Evolutionary conservation across 2,888 invertebrate genomes (phyloP).

Genomic region (Andrena dorsata): DNA sequence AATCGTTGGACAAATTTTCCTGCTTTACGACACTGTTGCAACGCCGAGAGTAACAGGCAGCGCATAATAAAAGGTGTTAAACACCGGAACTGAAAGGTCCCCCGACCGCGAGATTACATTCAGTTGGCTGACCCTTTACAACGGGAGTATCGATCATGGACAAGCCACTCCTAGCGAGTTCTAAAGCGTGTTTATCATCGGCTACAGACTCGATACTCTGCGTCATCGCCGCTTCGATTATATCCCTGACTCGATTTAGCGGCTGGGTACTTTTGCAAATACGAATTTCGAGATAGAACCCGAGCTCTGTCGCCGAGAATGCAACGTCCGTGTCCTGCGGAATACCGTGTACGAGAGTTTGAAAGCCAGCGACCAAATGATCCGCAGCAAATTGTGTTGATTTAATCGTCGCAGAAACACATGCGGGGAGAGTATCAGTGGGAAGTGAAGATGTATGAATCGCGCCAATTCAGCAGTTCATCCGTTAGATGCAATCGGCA

Average conservation of each 20-base stretch:
- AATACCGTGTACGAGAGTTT: neutral
- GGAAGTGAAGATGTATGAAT: slow-evolving; percentile 19
- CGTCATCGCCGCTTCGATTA: slow-evolving; percentile 28
- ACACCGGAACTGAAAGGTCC: slow-evolving; percentile 46
- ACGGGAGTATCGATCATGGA: slow-evolving; percentile 37
- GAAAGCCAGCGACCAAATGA: slow-evolving; percentile 4
- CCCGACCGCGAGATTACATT: slow-evolving; percentile 43
- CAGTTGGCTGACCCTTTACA: slow-evolving; percentile 49
- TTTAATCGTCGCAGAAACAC: slow-evolving; percentile 4
- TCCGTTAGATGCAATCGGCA: slow-evolving; percentile 41
- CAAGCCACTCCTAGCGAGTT: slow-evolving; percentile 45
- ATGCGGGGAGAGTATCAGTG: slow-evolving; percentile 4
- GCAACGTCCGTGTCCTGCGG: neutral
- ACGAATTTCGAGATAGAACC: neutral
- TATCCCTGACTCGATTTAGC: neutral
- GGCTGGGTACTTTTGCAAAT: neutral
- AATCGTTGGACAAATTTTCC: neutral
- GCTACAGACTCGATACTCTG: slow-evolving; percentile 19
- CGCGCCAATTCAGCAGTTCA: slow-evolving; percentile 32
- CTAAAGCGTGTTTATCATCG: slow-evolving; percentile 42
- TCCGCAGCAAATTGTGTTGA: neutral
- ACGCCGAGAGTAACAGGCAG: neutral
- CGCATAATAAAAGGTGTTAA: slow-evolving; percentile 37
- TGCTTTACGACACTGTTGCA: neutral
- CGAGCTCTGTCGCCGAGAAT: slow-evolving; percentile 1